Evolutionary conservation across 1,140 invertebrate genomes (phyloP), one percentile per base, ranked within the genome.

Genomic region (Macrobrachium rosenbergii): DNA sequence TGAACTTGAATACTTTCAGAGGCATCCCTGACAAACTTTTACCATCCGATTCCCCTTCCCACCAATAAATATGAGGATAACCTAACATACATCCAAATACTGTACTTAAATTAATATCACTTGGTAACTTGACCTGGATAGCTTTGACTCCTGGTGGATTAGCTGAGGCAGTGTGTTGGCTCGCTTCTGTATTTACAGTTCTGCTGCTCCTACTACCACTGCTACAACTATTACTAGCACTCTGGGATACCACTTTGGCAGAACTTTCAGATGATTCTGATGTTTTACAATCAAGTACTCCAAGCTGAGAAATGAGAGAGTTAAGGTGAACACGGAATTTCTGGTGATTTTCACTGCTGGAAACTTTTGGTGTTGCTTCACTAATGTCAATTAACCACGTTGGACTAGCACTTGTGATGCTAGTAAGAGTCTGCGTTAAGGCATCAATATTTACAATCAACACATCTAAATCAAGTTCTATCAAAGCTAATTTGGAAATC

Each of bases 31-130:
- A 90, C 17, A 90, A 81, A 28, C 82, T 88, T 28, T 88, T 87
- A 1, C 89, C 89, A 11, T 85, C 89, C 43, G 89, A 87, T 23
- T 90, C 87, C 19, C 87, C 87, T 63, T 88, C 67, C 89, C 89
- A 90, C 89, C 89, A 90, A 58, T 90, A 90, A 16, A 90, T 87
- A 52, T 90, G 83, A 52, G 89, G 89, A 37, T 90, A 90, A 14
- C 89, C 89, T 37, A 90, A 69, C 79, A 90, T 79, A 78, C 87
- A 87, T 14, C 89, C 89, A 88, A 90, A 90, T 73, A 90, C 67
- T 14, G 89, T 87, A 64, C 89, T 90, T 16, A 90, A 84, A 60
- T 90, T 90, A 16, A 83, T 21, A 59, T 80, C 86, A 67, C 88
- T 87, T 17, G 87, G 87, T 21, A 90, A 81, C 28, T 88, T 86